A percentile compares a stretch with the other conserved stretches of the same genome.
phyloP scores from a whole-genome alignment of 2,888 invertebrate genomes.

The Agrilus cyanescens region DNA sequence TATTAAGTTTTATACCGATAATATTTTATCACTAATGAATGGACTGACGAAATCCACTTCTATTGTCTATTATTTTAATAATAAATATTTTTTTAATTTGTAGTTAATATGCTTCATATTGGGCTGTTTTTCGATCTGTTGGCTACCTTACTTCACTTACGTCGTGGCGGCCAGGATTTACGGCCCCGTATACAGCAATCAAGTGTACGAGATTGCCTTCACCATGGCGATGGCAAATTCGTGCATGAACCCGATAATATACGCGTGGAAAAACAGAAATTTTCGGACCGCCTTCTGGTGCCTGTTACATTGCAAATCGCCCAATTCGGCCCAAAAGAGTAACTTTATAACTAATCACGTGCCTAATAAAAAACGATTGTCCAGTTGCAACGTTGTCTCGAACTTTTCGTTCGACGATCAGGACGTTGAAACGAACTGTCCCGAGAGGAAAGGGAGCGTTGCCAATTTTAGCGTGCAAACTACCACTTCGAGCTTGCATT shows the following conservation, averaged over 20 bases:
- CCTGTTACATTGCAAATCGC: conserved; percentile 52
- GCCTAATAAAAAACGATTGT: conserved; percentile 38
- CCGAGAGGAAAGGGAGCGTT: too few relatives aligned
- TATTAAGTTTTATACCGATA: too few relatives aligned
- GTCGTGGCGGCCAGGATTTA: conserved; percentile 26
- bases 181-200: conserved; percentile 10
- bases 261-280: conserved; percentile 74
- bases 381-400: too few relatives aligned
- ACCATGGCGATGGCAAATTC: conserved; percentile 68
- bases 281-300: conserved; percentile 62
- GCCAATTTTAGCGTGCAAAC: too few relatives aligned
- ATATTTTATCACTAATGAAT: too few relatives aligned
- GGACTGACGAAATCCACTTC: too few relatives aligned
- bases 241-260: conserved; percentile 70
- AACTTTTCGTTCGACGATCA: too few relatives aligned
- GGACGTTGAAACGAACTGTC: background rate
- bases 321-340: conserved; percentile 40
- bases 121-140: conserved; percentile 70
- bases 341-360: conserved; percentile 41
- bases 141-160: conserved; percentile 68
- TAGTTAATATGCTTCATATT: conserved; percentile 68
- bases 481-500: too few relatives aligned
- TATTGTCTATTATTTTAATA: too few relatives aligned
- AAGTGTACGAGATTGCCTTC: conserved; percentile 31
- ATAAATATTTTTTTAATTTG: background rate